Conservation (phyloP, 2,888 invertebrate genomes). For the Melanostoma scalare region DNA sequence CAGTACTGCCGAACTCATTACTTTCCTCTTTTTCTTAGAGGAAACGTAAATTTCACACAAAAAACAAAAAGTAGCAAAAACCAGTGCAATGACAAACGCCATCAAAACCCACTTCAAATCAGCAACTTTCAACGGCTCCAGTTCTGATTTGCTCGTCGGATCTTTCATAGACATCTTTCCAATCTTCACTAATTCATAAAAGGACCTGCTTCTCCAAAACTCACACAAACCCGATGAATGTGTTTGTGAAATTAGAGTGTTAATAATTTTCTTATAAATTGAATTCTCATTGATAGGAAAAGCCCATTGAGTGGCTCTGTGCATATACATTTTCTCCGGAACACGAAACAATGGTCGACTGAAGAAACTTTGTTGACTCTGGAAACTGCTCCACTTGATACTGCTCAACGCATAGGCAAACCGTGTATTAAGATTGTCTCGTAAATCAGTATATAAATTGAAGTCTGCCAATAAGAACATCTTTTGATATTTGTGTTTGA, state of each 20-base stretch:
- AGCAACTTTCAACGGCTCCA: neutral
- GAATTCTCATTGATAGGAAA: constrained; percentile 6
- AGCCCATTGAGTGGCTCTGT: neutral
- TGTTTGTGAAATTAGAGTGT: neutral
- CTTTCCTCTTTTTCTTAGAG: too few relatives aligned
- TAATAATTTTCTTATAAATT: neutral
- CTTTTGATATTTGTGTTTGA: too few relatives aligned
- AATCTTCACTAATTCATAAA: neutral
- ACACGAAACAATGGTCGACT: constrained; percentile 28
- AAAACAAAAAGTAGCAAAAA: too few relatives aligned
- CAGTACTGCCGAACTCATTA: too few relatives aligned
- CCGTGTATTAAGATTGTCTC: neutral
- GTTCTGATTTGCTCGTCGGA: too few relatives aligned
- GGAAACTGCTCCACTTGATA: constrained; percentile 23
- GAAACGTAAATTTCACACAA: too few relatives aligned
- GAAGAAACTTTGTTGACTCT: constrained; percentile 36
- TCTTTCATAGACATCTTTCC: neutral
- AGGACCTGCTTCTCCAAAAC: neutral
- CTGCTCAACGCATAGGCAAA: constrained; percentile 11
- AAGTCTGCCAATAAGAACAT: neutral
- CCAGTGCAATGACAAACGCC: too few relatives aligned
- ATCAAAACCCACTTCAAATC: constrained; percentile 7
- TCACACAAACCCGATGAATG: constrained; percentile 9
- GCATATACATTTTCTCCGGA: neutral
- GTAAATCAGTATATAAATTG: neutral